Conservation (phyloP, 1,140 invertebrate genomes). For the Cotesia glomerata region DNA sequence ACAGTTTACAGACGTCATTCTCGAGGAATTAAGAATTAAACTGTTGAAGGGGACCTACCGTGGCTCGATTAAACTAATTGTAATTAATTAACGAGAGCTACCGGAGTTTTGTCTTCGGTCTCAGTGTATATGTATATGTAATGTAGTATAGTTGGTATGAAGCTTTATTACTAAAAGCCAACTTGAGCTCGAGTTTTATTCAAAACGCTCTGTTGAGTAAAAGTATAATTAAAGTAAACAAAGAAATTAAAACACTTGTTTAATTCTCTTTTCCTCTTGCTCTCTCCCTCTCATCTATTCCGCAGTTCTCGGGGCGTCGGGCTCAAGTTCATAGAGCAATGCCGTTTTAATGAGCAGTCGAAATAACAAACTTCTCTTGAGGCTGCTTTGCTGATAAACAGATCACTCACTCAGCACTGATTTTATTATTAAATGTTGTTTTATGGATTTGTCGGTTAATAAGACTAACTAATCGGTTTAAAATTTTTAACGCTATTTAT, state of each 20-base stretch:
- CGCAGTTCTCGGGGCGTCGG: background rate
- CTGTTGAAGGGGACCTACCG: constrained; percentile 36
- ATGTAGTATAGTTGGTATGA: too few relatives aligned
- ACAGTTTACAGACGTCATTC: constrained; percentile 22
- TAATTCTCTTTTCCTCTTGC: background rate
- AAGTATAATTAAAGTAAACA: background rate
- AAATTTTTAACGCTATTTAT: too few relatives aligned
- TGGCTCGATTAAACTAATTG: constrained; percentile 59
- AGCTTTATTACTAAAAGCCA: too few relatives aligned
- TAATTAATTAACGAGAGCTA: constrained; percentile 57
- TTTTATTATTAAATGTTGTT: background rate
- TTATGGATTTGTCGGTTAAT: too few relatives aligned
- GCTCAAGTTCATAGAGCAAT: constrained; percentile 5
- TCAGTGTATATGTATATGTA: too few relatives aligned
- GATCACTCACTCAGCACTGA: too few relatives aligned
- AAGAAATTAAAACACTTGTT: background rate
- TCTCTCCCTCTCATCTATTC: background rate
- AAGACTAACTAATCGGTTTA: too few relatives aligned
- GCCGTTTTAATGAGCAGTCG: background rate
- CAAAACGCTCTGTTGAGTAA: background rate
- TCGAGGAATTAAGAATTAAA: constrained; percentile 55
- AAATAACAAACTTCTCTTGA: background rate
- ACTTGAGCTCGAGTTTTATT: background rate
- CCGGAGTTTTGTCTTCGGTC: background rate
- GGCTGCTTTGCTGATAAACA: too few relatives aligned